Conservation (phyloP, 92 coral and sea anemone genomes). For the Epizoanthus rinbou region DNA sequence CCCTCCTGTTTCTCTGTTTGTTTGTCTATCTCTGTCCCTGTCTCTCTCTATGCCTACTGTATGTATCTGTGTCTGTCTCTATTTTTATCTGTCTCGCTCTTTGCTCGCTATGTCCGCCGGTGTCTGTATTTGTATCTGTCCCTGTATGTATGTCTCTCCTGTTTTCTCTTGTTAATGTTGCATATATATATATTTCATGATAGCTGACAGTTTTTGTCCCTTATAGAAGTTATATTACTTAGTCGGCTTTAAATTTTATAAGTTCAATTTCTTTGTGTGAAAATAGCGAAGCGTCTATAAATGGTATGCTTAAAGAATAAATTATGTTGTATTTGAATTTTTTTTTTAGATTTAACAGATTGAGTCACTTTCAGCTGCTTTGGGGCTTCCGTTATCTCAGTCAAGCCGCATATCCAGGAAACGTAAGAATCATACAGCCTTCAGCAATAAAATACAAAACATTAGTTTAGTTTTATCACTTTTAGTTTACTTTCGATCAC, state of each 20-base stretch:
- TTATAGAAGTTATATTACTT: too few relatives aligned
- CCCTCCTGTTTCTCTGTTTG: too few relatives aligned
- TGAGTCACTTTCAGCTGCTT: constrained; percentile 9
- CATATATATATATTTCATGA: not conserved
- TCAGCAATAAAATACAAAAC: not conserved
- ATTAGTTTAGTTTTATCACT: not conserved
- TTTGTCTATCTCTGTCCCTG: too few relatives aligned
- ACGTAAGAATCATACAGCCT: not conserved
- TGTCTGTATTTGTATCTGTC: too few relatives aligned
- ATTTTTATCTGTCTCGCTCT: too few relatives aligned
- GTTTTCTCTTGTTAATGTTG: not conserved
- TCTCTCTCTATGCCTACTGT: too few relatives aligned
- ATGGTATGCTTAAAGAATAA: not conserved
- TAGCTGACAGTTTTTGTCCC: not conserved
- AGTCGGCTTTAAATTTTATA: too few relatives aligned
- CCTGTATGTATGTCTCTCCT: not conserved
- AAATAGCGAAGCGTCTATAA: constrained; percentile 3
- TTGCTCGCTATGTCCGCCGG: too few relatives aligned
- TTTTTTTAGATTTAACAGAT: not conserved
- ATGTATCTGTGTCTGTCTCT: too few relatives aligned
- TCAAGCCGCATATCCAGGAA: not conserved
- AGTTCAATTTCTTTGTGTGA: constrained; percentile 5
- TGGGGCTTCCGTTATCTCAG: constrained; percentile 27
- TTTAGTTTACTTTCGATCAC: not conserved
- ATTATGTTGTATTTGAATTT: constrained; percentile 19